phyloP scores from a whole-genome alignment of 2,888 invertebrate genomes.

The Villa cingulata region DNA sequence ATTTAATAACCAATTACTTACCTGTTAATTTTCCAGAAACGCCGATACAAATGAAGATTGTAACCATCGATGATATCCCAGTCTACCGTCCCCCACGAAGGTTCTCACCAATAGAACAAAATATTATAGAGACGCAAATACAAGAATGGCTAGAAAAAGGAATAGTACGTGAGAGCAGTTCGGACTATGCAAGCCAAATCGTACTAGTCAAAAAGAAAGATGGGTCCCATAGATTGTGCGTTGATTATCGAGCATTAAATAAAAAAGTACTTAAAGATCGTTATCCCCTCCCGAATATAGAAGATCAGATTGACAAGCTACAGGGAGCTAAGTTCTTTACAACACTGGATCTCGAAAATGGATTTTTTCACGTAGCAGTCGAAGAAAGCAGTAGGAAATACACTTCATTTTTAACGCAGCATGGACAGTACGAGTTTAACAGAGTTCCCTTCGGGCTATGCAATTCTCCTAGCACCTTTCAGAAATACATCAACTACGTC shows the following conservation, averaged over 20 bases:
- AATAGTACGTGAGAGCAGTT: slow-evolving; percentile 18
- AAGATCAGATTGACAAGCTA: slow-evolving; percentile 19
- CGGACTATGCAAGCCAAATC: slow-evolving; percentile 18
- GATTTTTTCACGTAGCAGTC: neutral
- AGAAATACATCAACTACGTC: slow-evolving; percentile 1
- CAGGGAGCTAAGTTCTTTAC: too few species aligned
- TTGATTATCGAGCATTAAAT: slow-evolving; percentile 27
- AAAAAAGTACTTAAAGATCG: slow-evolving; percentile 15
- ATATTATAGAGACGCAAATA: slow-evolving; percentile 19
- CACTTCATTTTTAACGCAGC: slow-evolving; percentile 18
- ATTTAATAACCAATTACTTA: too few species aligned
- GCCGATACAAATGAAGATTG: too few species aligned
- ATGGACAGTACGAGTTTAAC: slow-evolving; percentile 19
- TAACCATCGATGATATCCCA: slow-evolving; percentile 20
- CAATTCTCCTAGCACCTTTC: too few species aligned
- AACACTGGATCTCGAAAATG: too few species aligned
- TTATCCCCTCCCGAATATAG: slow-evolving; percentile 25
- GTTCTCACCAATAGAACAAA: slow-evolving; percentile 15
- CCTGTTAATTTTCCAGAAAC: too few species aligned
- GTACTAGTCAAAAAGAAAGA: slow-evolving; percentile 13
- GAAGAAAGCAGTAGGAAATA: slow-evolving; percentile 3
- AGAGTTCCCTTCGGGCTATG: slow-evolving; percentile 20
- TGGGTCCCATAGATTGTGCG: slow-evolving; percentile 14
- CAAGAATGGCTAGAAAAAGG: slow-evolving; percentile 19
- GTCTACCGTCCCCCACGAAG: slow-evolving; percentile 17